phyloP scores from a whole-genome alignment of 2,888 invertebrate species.

The Leptinotarsa tumamoca region DNA sequence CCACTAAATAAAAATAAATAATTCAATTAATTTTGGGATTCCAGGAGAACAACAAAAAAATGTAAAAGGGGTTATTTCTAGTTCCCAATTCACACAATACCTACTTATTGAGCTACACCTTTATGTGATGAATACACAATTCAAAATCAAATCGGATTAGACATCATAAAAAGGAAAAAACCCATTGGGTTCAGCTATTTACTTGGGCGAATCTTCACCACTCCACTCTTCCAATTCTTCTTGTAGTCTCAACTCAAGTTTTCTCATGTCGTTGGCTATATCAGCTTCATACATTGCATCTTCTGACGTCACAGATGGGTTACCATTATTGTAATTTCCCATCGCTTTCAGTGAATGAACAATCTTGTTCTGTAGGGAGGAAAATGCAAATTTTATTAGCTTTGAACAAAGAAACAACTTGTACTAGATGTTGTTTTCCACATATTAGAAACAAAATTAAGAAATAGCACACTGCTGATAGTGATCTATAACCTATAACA shows the following conservation, averaged over 20 bases:
- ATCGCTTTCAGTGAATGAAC: constrained; percentile 61
- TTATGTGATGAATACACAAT: constrained; percentile 9
- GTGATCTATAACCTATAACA: no score
- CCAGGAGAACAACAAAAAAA: not conserved
- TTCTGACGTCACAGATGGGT: constrained; percentile 58
- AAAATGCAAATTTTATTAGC: no score
- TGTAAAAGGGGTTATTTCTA: not conserved
- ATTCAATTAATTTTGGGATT: not conserved
- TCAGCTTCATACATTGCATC: constrained; percentile 74
- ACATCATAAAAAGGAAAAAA: constrained; percentile 21
- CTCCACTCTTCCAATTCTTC: constrained; percentile 77
- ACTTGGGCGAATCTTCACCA: constrained; percentile 68
- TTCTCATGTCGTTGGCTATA: constrained; percentile 77
- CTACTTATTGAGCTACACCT: not conserved
- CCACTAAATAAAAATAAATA: not conserved
- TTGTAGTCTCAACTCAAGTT: constrained; percentile 74
- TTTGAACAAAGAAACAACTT: no score
- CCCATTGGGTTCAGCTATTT: constrained; percentile 28
- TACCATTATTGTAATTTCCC: constrained; percentile 56
- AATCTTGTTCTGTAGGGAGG: constrained; percentile 60
- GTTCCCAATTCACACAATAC: not conserved
- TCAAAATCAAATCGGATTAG: constrained; percentile 13
- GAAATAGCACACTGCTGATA: no score
- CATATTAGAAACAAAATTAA: no score
- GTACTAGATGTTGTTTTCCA: no score